Evolutionary conservation across 2,113 vertebrate genomes (phyloP).

Genomic region (Caracal caracal): DNA sequence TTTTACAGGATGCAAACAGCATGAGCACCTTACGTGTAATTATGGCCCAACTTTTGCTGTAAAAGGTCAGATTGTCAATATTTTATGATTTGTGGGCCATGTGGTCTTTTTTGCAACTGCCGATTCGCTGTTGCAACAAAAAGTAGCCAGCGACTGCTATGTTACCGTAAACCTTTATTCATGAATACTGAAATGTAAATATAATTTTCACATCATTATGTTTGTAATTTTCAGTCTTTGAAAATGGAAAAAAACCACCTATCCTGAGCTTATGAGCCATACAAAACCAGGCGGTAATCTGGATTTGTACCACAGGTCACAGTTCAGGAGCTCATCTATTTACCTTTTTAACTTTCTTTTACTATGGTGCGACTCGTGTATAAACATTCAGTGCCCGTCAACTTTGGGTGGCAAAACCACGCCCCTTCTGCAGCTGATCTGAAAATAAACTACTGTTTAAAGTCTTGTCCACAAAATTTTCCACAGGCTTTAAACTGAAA

Average conservation of each 20-base stretch:
- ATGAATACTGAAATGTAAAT: not conserved
- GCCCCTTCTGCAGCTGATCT: not conserved
- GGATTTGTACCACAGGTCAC: not conserved
- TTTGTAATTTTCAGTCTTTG: not conserved
- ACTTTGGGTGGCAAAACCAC: fast-evolving
- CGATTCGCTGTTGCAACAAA: not conserved
- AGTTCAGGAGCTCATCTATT: not conserved
- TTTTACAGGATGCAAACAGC: not conserved
- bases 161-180: not conserved
- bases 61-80: not conserved
- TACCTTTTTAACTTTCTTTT: not conserved
- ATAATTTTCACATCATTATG: not conserved
- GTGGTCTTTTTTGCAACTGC: not conserved
- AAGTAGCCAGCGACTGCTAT: not conserved
- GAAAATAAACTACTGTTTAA: slow-evolving; percentile 21
- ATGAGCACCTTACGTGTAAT: not conserved
- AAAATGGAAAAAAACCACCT: not conserved
- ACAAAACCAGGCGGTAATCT: not conserved
- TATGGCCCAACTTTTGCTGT: not conserved
- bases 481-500: slow-evolving; percentile 17
- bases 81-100: not conserved
- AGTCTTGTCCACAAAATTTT: not conserved
- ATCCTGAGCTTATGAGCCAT: not conserved
- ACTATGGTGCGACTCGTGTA: fast-evolving
- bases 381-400: not conserved